phyloP scores from a whole-genome alignment of 2,113 vertebrate genomes.

The Chaenocephalus aceratus region DNA sequence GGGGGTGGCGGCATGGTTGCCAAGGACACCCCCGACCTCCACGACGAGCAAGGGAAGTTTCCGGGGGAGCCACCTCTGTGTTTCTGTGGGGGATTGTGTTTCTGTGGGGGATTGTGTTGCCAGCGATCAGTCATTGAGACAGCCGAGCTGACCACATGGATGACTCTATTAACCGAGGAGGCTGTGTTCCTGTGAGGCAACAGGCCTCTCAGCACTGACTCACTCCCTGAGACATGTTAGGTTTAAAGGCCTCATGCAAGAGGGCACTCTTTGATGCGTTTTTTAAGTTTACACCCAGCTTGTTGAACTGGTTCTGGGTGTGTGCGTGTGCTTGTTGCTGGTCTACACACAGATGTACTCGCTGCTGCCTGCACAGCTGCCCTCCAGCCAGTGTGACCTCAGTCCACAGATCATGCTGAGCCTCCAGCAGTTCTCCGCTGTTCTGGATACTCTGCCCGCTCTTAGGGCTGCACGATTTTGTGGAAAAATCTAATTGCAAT shows the following conservation, averaged over 20 bases:
- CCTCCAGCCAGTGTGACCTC: constrained; percentile 27
- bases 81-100: constrained; percentile 57
- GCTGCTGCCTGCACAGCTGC: constrained; percentile 36
- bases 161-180: constrained; percentile 52
- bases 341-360: constrained; percentile 44
- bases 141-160: constrained; percentile 44
- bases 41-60: background rate
- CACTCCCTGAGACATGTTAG: constrained; percentile 9
- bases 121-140: constrained; percentile 63
- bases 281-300: constrained; percentile 39
- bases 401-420: constrained; percentile 20
- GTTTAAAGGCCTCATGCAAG: constrained; percentile 10
- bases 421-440: constrained; percentile 29
- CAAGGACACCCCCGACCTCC: constrained; percentile 71
- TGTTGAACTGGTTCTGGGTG: constrained; percentile 10
- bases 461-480: too few species aligned
- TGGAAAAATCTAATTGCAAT: too few species aligned
- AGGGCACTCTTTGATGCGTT: constrained; percentile 12
- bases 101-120: constrained; percentile 59
- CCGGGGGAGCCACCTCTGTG: constrained; percentile 44
- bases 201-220: constrained; percentile 39
- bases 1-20: constrained; percentile 43
- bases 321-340: background rate
- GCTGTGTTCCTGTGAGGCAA: constrained; percentile 51
- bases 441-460: constrained; percentile 26